phyloP scores from a whole-genome alignment of 2,113 vertebrate genomes.

The Sceloporus undulatus region DNA sequence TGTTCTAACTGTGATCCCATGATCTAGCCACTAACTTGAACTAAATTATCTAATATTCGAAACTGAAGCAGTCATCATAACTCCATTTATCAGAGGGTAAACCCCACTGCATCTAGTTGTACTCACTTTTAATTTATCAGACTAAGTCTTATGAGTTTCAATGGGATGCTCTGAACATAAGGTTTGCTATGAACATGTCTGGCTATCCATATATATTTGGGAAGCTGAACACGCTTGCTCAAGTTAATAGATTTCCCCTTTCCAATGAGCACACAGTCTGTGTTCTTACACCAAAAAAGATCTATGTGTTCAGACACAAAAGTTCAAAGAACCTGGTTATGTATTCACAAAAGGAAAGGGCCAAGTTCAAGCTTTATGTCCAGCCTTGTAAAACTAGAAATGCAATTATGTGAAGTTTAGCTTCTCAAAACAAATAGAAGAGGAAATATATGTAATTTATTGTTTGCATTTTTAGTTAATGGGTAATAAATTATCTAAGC shows the following conservation, averaged over 20 bases:
- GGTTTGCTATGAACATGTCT: neutral
- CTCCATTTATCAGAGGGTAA: neutral
- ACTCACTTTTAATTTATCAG: neutral
- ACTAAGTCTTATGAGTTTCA: neutral
- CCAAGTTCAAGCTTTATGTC: neutral
- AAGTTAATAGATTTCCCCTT: neutral
- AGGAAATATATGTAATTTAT: neutral
- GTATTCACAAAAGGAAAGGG: slow-evolving; percentile 9
- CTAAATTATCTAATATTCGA: neutral
- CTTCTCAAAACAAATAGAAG: neutral
- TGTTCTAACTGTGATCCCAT: neutral
- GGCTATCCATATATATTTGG: neutral
- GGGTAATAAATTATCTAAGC: slow-evolving; percentile 14
- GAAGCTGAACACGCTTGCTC: neutral
- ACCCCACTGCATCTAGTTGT: neutral
- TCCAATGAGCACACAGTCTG: neutral
- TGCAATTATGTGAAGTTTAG: slow-evolving; percentile 6
- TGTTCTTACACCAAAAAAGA: neutral
- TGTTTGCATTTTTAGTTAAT: neutral
- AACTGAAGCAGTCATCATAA: neutral
- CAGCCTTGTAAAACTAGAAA: slow-evolving; percentile 2
- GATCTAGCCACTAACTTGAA: neutral
- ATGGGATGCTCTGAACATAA: neutral
- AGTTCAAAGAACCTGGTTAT: neutral
- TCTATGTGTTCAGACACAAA: neutral